A percentile compares a stretch with the other conserved stretches of the same genome.
phyloP scores from a whole-genome alignment of 1,140 invertebrate genomes.

The Oryctes rhinoceros region DNA sequence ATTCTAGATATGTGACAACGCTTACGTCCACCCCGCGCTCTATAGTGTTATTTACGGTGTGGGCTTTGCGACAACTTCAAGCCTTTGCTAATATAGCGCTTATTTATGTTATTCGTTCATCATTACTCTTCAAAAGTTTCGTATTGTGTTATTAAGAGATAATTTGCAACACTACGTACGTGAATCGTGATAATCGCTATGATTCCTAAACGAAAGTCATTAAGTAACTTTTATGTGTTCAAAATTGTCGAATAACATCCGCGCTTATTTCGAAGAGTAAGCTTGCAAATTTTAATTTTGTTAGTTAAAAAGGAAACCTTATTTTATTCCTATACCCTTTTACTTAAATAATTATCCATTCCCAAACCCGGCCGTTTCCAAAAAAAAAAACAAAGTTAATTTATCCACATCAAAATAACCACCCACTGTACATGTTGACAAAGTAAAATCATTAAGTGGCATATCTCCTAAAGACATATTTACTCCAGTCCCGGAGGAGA shows the following conservation, averaged over 20 bases:
- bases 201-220: no score
- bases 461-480: neutral
- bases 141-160: neutral
- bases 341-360: no score
- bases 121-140: neutral
- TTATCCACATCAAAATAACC: neutral
- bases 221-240: no score
- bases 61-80: neutral
- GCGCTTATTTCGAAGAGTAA: no score
- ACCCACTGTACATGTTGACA: neutral
- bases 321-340: no score
- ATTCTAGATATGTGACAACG: slow-evolving; percentile 25
- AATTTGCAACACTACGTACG: no score
- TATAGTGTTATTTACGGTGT: neutral
- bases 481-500: neutral
- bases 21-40: neutral
- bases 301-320: no score
- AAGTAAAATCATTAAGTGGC: no score
- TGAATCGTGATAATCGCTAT: no score
- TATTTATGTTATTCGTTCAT: neutral
- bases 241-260: no score
- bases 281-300: no score
- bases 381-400: neutral
- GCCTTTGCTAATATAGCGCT: neutral
- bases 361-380: no score